Percentiles rank a stretch among this genome's conserved stretches.
Conservation (phyloP, 2,113 vertebrate genomes). For the Numida meleagris region DNA sequence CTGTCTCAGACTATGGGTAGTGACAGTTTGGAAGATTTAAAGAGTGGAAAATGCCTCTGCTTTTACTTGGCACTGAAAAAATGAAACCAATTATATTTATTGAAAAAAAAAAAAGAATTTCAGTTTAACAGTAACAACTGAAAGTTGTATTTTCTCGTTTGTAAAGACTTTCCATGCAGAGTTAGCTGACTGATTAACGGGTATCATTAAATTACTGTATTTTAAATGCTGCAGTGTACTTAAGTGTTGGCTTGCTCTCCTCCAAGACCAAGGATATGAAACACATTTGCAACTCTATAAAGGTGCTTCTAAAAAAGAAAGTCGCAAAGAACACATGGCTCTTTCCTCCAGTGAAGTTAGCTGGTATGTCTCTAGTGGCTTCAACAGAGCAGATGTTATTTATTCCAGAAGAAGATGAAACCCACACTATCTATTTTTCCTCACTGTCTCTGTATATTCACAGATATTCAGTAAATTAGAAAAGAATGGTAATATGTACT, state of each 20-base stretch:
- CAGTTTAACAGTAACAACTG: not conserved
- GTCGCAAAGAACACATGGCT: not conserved
- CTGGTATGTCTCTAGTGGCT: not conserved
- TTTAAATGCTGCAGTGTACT: constrained; percentile 30
- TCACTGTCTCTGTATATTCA: not conserved
- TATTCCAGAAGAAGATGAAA: not conserved
- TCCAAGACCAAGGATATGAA: constrained; percentile 56
- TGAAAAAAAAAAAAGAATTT: not conserved
- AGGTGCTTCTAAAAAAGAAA: constrained; percentile 44
- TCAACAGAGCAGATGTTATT: not conserved
- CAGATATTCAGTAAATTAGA: constrained; percentile 1
- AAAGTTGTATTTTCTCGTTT: constrained; percentile 50
- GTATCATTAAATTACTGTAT: constrained; percentile 19
- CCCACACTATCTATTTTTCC: not conserved
- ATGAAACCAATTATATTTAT: not conserved
- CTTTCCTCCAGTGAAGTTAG: constrained; percentile 24
- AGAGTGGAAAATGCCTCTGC: constrained; percentile 31
- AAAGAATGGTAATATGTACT: not conserved
- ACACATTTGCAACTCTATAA: constrained; percentile 46
- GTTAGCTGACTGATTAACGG: constrained; percentile 21
- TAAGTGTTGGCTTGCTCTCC: constrained; percentile 18
- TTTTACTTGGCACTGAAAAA: constrained; percentile 33
- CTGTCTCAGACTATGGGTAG: constrained; percentile 6
- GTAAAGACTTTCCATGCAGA: not conserved
- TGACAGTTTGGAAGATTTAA: constrained; percentile 48